phyloP scores from a whole-genome alignment of 2,113 vertebrate genomes.

The Amblyopsis rosae region DNA sequence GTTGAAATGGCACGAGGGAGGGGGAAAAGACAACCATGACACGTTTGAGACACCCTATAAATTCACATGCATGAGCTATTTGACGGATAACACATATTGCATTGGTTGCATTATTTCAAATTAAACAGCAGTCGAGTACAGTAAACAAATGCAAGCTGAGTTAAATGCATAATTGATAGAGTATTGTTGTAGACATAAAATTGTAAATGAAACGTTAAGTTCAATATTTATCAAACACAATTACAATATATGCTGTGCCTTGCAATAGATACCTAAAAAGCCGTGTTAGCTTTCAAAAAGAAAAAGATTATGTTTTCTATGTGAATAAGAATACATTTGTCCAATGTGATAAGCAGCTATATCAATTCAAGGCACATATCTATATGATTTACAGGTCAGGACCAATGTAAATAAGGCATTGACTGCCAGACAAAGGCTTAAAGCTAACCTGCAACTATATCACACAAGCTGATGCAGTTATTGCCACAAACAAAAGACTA shows the following conservation, averaged over 20 bases:
- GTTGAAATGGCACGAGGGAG: slow-evolving; percentile 67
- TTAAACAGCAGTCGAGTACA: slow-evolving; percentile 21
- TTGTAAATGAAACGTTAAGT: slow-evolving; percentile 45
- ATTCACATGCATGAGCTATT: slow-evolving; percentile 63
- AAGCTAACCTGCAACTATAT: slow-evolving; percentile 37
- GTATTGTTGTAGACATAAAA: slow-evolving; percentile 21
- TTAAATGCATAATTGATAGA: slow-evolving; percentile 53
- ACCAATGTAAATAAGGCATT: slow-evolving; percentile 31
- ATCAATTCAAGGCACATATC: slow-evolving; percentile 76
- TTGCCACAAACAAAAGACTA: slow-evolving; percentile 40
- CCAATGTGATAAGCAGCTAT: slow-evolving; percentile 67
- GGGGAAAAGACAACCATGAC: slow-evolving; percentile 37
- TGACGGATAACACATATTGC: slow-evolving; percentile 33
- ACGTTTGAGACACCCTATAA: slow-evolving; percentile 27
- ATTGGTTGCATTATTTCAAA: slow-evolving; percentile 37
- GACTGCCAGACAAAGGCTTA: slow-evolving; percentile 36
- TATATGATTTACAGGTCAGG: slow-evolving; percentile 57
- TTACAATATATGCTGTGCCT: slow-evolving; percentile 27
- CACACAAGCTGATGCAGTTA: slow-evolving; percentile 53
- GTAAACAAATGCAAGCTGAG: slow-evolving; percentile 4
- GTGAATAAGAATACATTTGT: slow-evolving; percentile 51
- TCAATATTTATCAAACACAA: slow-evolving; percentile 14
- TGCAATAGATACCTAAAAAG: slow-evolving; percentile 38
- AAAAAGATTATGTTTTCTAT: slow-evolving; percentile 40
- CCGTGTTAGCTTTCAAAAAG: slow-evolving; percentile 24